Evolutionary conservation across 2,797 vertebrate genomes (phyloP).

Genomic region (Amphiprion clarkii): DNA sequence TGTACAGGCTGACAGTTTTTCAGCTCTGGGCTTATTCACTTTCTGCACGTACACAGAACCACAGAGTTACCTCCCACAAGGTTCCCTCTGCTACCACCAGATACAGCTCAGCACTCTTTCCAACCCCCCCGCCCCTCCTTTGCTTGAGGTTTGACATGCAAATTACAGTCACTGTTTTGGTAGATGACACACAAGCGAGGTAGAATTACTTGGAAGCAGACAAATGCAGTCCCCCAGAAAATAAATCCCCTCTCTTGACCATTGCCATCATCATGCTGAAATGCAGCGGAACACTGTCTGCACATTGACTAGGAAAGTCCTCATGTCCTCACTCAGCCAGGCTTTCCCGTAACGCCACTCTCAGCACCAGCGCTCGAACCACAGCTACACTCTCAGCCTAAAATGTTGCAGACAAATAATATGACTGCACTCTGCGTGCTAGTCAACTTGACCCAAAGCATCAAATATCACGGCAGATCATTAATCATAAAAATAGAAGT

Average conservation of each 20-base stretch:
- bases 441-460: constrained; percentile 29
- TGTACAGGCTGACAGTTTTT: constrained; percentile 51
- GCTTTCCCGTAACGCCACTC: constrained; percentile 49
- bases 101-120: constrained; percentile 36
- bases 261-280: constrained; percentile 51
- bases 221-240: constrained; percentile 44
- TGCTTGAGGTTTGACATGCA: constrained; percentile 41
- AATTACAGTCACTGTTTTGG: constrained; percentile 55
- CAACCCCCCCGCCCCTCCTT: constrained; percentile 18
- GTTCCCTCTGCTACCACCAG: constrained; percentile 41
- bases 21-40: constrained; percentile 59
- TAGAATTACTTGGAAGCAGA: constrained; percentile 63
- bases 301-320: constrained; percentile 36
- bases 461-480: constrained; percentile 39
- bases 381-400: constrained; percentile 40
- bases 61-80: constrained; percentile 68
- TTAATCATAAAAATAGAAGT: constrained; percentile 47
- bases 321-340: constrained; percentile 38
- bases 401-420: constrained; percentile 45
- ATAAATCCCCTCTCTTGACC: constrained; percentile 47
- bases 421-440: constrained; percentile 8
- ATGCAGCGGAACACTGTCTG: constrained; percentile 70
- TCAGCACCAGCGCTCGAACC: constrained; percentile 62
- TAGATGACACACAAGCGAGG: constrained; percentile 59
- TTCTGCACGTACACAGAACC: constrained; percentile 76